Evolutionary conservation across 2,888 invertebrate genomes (phyloP).

Genomic region (Drosophila yooni): DNA sequence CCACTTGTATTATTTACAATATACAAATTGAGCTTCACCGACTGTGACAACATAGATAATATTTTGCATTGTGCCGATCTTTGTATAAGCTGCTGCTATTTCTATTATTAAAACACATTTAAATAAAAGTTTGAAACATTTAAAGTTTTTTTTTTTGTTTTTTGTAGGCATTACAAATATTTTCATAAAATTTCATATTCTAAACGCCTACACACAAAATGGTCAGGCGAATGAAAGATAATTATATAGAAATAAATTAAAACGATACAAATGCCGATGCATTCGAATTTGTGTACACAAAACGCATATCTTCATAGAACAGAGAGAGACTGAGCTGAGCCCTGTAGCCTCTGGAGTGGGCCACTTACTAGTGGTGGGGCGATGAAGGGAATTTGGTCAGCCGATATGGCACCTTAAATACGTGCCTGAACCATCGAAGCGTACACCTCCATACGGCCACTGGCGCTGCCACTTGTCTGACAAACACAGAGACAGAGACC

Average conservation of each 20-base stretch:
- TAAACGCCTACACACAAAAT: slow-evolving; percentile 37
- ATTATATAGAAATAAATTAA: slow-evolving; percentile 58
- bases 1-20: neutral
- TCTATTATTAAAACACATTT: neutral
- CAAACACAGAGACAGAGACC: slow-evolving; percentile 11
- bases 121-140: neutral
- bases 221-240: slow-evolving; percentile 5
- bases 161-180: slow-evolving; percentile 20
- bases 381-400: slow-evolving; percentile 42
- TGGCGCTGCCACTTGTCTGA: slow-evolving; percentile 42
- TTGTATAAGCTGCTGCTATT: neutral
- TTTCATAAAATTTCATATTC: slow-evolving; percentile 57
- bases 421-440: slow-evolving; percentile 60
- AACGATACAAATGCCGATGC: slow-evolving; percentile 41
- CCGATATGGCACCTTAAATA: slow-evolving; percentile 72
- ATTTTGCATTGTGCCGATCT: neutral
- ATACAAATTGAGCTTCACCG: neutral
- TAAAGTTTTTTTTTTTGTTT: too few relatives aligned
- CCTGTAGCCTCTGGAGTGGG: neutral
- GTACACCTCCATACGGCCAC: slow-evolving; percentile 44
- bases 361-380: slow-evolving; percentile 1
- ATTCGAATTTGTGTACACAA: slow-evolving; percentile 24
- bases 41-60: neutral
- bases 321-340: neutral
- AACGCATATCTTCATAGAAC: slow-evolving; percentile 29